phyloP scores from a whole-genome alignment of 2,888 invertebrate genomes.

The Disparrhopalites patrizii region DNA sequence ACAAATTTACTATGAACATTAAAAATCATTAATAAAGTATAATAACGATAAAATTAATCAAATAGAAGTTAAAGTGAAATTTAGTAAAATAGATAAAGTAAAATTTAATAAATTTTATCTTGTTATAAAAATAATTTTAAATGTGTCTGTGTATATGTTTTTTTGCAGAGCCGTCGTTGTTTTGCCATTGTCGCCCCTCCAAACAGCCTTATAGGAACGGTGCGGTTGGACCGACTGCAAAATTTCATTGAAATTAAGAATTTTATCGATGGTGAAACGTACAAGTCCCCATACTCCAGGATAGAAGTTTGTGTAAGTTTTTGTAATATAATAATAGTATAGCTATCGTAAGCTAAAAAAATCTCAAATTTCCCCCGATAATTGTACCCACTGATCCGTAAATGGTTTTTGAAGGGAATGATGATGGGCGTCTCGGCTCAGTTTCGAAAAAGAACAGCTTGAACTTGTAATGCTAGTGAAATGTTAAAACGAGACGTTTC shows the following conservation, averaged over 20 bases:
- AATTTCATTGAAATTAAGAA: slow-evolving; percentile 29
- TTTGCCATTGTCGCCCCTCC: slow-evolving; percentile 25
- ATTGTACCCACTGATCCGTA: too few species aligned
- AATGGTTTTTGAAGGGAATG: too few species aligned
- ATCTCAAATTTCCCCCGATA: too few species aligned
- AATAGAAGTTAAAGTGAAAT: not conserved
- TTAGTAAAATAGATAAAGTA: not conserved
- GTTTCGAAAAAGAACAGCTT: too few species aligned
- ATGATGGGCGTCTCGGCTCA: too few species aligned
- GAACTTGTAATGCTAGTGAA: too few species aligned
- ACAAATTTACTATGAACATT: too few species aligned
- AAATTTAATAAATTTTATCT: not conserved
- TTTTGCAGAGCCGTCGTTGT: slow-evolving; percentile 15
- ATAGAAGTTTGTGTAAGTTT: slow-evolving; percentile 29
- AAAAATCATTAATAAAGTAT: too few species aligned
- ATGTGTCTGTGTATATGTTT: not conserved
- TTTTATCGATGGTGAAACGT: slow-evolving; percentile 25
- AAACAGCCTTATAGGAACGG: slow-evolving; percentile 24
- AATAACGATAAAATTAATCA: too few species aligned
- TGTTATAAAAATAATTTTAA: not conserved
- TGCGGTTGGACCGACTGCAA: slow-evolving; percentile 24
- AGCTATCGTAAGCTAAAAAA: too few species aligned
- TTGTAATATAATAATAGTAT: too few species aligned
- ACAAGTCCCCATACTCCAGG: slow-evolving; percentile 24
- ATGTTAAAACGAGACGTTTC: too few species aligned